These are phyloP conservation scores for Chouioia cunea DNA, from an alignment of 2,888 invertebrate genomes.

Conservation along the genomic window DNA sequence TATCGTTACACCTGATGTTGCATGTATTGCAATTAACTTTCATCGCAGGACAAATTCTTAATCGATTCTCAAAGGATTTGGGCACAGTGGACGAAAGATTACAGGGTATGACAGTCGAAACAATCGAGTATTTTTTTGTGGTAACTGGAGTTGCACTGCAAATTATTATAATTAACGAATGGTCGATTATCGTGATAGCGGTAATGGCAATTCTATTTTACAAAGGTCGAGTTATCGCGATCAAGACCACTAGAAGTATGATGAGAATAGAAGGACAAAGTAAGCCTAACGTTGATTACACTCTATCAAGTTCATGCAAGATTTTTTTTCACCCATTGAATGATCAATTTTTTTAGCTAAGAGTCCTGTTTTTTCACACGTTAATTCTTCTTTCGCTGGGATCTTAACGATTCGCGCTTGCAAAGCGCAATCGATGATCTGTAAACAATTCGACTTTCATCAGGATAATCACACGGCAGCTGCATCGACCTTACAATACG, in stretches of 20 bases:
- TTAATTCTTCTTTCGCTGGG: constrained; percentile 87
- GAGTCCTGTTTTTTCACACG: constrained; percentile 92
- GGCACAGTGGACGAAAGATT: constrained; percentile 82
- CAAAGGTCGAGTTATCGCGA: constrained; percentile 76
- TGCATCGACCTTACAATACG: constrained; percentile 75
- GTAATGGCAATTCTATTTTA: constrained; percentile 77
- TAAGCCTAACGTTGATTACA: constrained; percentile 58
- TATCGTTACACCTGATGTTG: no score
- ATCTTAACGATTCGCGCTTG: constrained; percentile 89
- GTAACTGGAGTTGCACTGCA: constrained; percentile 79
- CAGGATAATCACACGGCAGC: constrained; percentile 79
- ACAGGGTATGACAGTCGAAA: constrained; percentile 76
- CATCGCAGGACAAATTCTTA: constrained; percentile 71
- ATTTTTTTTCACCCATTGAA: no score
- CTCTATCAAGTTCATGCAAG: constrained; percentile 67
- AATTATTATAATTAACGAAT: constrained; percentile 79
- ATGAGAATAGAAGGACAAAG: constrained; percentile 75
- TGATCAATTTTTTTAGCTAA: constrained; percentile 67
- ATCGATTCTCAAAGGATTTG: constrained; percentile 88
- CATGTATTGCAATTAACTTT: not conserved
- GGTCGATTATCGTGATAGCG: constrained; percentile 75
- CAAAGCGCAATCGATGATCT: constrained; percentile 79
- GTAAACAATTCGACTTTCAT: constrained; percentile 80
- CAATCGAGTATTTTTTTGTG: constrained; percentile 77
- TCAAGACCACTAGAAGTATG: constrained; percentile 79